Base-by-base conservation (phyloP, 2,888 invertebrate species). In the Volucella inanis region DNA sequence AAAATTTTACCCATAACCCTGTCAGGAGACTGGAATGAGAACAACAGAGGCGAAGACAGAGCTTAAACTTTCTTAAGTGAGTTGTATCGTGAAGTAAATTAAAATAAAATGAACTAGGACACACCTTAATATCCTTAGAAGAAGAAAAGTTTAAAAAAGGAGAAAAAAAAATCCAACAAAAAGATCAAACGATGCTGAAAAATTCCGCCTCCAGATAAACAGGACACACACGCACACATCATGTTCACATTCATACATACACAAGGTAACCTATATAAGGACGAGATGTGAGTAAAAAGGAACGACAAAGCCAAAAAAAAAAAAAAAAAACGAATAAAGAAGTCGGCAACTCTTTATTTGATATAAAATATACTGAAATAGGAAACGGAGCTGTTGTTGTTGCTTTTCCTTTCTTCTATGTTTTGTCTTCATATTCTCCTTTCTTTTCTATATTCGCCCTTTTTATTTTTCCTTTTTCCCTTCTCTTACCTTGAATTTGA, bases 11-110 rank as follows among this genome's bases (percentile, higher is more conserved):
- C 45, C 39, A 57, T 52, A 43, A 12, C 18, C 11, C 10, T 14
- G 1, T 1, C 14, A 18, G 31, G 38, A 45, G 41, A 2, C 22
- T 22, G 22, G 70, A 50, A 9, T 14, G 14, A 31, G 31, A 38
- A 12, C 45, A 38, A 11, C n/a, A 22, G 15, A 22, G 11, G 18
- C 2, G 43, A 55, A 31, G 31, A 59, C 31, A 65, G 71, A 71
- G 71, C 31, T 59, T 79, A 80, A 85, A 85, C 85, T 81, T 81
- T 76, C 74, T 79, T 79, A 85, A 85, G 81, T 85, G 85, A 81
- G 81, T 85, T 85, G 81, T 85, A 81, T 85, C 81, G 81, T 85
- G 81, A 85, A 81, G 81, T 85, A 85, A 85, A 85, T 85, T 85
- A 85, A 85, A 85, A 85, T 77, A 85, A 85, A 85, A 85, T 81